Base-by-base conservation (phyloP, 2,797 vertebrate species). In the Miichthys miiuy region DNA sequence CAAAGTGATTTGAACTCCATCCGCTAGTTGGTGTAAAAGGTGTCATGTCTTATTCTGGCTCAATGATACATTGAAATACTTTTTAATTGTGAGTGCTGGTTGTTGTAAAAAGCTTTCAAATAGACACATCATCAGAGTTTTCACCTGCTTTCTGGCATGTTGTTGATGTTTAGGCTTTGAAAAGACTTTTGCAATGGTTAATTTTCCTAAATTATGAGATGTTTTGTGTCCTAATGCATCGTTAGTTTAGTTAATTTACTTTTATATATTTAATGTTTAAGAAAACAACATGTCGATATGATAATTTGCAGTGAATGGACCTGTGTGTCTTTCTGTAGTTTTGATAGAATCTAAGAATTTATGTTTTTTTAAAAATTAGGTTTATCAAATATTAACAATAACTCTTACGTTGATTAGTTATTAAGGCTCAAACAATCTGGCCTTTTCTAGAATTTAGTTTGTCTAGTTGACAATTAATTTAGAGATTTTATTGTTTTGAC, bases 1-100 rank as follows among this genome's bases (percentile, higher is more conserved):
- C 76, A 65, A 68, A 73, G 38, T 48, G 46, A 46, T 64, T 64
- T 75, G 21, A 64, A 75, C 38, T 78, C 69, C 14, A 47, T 61
- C 58, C 23, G 6, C 46, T 60, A 46, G 77, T 60, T 42, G 9
- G 63, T 23, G 66, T 74, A 46, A 9, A 66, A 81, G 44, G 44
- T 42, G 17, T 41, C 9, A 1, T 9, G 34, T 34, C 5, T 52
- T 67, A 17, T 38, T 56, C 1, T 17, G 34, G 3, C 27, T 48
- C 25, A 4, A 5, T 61, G 4, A 4, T 25, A 16, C 7, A 4
- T 30, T 66, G n/a, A 10, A 34, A 18, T 21, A 20, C 11, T 48
- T 44, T 48, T 25, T 17, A 12, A 46, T 6, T 5, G 16, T 60
- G 12, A 65, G 16, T 47, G n/a, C 38, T 34, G 11, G 56, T 3